A percentile compares a stretch with the other conserved stretches of the same genome.
phyloP scores from a whole-genome alignment of 64 coral and sea anemone genomes.

The Dendronephthya gigantea region DNA sequence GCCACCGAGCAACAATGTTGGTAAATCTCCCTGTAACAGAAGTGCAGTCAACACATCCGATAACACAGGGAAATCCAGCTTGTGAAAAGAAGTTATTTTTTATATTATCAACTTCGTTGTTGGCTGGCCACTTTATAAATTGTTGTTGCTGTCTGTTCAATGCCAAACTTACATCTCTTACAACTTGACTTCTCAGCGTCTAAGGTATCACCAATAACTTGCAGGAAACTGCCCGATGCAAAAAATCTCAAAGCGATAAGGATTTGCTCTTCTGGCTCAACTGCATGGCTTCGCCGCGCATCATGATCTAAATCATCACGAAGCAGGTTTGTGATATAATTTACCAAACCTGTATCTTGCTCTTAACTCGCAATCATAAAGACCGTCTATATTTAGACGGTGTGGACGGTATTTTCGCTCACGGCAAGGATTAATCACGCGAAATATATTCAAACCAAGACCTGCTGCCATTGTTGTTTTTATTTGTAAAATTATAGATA shows the following conservation, averaged over 20 bases:
- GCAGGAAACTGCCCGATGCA: background rate
- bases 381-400: background rate
- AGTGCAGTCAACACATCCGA: too few relatives aligned
- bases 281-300: background rate
- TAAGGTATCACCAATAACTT: slow-evolving; percentile 17
- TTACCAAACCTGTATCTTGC: background rate
- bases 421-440: background rate
- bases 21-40: slow-evolving; percentile 7
- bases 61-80: too few relatives aligned
- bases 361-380: background rate
- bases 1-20: slow-evolving; percentile 14
- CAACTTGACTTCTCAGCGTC: background rate
- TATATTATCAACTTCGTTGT: too few relatives aligned
- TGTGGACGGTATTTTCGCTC: background rate
- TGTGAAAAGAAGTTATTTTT: too few relatives aligned
- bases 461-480: too few relatives aligned
- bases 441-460: background rate
- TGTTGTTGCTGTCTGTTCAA: background rate
- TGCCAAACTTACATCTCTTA: background rate
- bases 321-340: background rate
- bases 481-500: too few relatives aligned
- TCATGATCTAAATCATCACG: background rate
- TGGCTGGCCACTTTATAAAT: background rate
- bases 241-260: slow-evolving; percentile 13
- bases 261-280: background rate